A percentile compares a stretch with the other conserved stretches of the same genome.
phyloP scores from a whole-genome alignment of 2,797 vertebrate species.

The Leptodactylus fallax region DNA sequence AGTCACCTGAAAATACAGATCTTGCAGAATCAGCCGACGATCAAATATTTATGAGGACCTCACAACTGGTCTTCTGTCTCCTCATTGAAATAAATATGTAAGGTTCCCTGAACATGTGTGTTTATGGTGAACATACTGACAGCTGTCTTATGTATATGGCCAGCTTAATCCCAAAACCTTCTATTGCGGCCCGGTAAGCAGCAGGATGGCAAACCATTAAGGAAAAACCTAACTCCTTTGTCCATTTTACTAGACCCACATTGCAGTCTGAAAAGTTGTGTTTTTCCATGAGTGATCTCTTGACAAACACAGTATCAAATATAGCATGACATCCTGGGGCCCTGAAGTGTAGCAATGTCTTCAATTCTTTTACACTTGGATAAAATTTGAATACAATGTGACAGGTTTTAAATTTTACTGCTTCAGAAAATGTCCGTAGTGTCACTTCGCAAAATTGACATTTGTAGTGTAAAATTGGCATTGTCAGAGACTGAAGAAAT shows the following conservation, averaged over 20 bases:
- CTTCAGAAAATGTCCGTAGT: conserved; percentile 27
- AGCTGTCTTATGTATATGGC: too few species aligned
- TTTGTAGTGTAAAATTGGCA: conserved; percentile 34
- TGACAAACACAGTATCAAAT: conserved; percentile 11
- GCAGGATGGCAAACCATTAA: background rate
- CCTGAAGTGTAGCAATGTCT: conserved; percentile 23
- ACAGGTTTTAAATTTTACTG: conserved; percentile 30
- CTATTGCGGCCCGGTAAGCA: too few species aligned
- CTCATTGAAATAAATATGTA: too few species aligned
- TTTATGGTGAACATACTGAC: too few species aligned
- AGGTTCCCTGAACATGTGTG: too few species aligned
- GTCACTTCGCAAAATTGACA: conserved; percentile 37
- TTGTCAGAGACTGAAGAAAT: conserved; percentile 22
- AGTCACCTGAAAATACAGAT: too few species aligned
- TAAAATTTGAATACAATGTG: conserved; percentile 21
- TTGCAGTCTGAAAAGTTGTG: conserved; percentile 11
- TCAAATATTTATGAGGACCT: too few species aligned
- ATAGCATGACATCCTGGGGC: conserved; percentile 16
- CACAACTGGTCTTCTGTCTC: too few species aligned
- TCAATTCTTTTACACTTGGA: conserved; percentile 35
- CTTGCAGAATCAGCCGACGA: too few species aligned
- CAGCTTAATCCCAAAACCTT: too few species aligned
- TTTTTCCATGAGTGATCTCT: conserved; percentile 20
- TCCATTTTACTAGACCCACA: background rate
- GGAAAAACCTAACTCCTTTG: background rate